A percentile compares a stretch with the other conserved stretches of the same genome.
Evolutionary conservation across 2,888 invertebrate species (phyloP).

Genomic region (Cephus spinipes): DNA sequence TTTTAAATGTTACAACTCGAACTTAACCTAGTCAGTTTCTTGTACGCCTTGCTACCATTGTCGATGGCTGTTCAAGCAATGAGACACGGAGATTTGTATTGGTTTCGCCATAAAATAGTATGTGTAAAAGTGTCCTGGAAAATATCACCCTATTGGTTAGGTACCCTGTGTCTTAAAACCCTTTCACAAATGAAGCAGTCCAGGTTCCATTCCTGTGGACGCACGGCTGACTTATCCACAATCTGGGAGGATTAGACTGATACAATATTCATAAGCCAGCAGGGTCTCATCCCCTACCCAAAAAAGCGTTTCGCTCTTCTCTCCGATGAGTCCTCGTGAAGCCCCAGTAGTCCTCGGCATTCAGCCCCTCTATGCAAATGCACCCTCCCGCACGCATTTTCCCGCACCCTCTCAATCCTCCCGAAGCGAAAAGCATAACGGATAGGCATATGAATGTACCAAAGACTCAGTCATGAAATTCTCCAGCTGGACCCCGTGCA

Average conservation of each 20-base stretch:
- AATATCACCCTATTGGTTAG: background rate
- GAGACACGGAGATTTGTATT: background rate
- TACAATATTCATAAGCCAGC: constrained; percentile 62
- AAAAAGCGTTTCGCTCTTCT: background rate
- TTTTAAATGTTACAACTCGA: background rate
- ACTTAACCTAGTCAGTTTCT: background rate
- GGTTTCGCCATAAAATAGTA: background rate
- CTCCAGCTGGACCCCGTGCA: too few relatives aligned
- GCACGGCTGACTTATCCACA: constrained; percentile 58
- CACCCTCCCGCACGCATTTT: constrained; percentile 39
- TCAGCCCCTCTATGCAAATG: constrained; percentile 48
- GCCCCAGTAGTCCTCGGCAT: constrained; percentile 25
- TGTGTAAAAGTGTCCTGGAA: background rate
- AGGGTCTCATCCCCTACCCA: constrained; percentile 32
- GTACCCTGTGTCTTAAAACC: background rate
- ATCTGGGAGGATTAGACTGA: constrained; percentile 60
- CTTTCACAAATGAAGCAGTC: constrained; percentile 4
- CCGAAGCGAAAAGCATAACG: constrained; percentile 35
- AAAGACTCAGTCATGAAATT: background rate
- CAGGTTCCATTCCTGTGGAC: constrained; percentile 26
- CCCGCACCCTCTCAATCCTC: constrained; percentile 26
- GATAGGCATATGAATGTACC: constrained; percentile 12
- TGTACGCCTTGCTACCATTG: background rate
- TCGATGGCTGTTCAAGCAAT: background rate
- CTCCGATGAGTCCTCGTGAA: constrained; percentile 22